Conservation (phyloP, 2,797 vertebrate genomes). For the Chanos chanos region DNA sequence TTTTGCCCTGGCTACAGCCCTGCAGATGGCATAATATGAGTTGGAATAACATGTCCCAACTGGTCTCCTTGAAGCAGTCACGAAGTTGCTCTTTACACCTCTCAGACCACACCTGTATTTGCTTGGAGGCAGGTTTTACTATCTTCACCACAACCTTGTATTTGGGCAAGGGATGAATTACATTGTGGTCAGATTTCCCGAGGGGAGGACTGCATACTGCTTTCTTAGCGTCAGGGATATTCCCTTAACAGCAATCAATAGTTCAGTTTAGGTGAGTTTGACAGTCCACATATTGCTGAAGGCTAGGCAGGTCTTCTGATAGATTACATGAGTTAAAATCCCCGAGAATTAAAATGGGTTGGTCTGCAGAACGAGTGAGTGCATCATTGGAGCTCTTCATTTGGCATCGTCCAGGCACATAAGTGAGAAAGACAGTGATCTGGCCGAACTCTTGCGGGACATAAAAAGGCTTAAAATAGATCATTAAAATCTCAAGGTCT, state of each 20-base stretch:
- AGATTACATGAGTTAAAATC: constrained; percentile 13
- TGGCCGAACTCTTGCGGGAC: neutral
- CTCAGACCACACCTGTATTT: neutral
- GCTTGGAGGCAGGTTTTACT: neutral
- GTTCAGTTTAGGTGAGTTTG: neutral
- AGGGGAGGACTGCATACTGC: constrained; percentile 1
- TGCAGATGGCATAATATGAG: too few species aligned
- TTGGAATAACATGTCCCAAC: constrained; percentile 11
- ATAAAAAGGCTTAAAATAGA: too few species aligned
- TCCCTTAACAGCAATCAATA: neutral
- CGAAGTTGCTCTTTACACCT: neutral
- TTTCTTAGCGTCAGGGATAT: constrained; percentile 2
- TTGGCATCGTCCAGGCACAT: neutral
- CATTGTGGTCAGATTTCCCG: constrained; percentile 7
- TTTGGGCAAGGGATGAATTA: constrained; percentile 1
- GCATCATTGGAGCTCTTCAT: neutral
- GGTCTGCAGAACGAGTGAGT: neutral
- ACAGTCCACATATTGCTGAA: neutral
- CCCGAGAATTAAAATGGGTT: constrained; percentile 5
- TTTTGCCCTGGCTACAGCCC: too few species aligned
- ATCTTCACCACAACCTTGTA: neutral
- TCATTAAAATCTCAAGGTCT: constrained; percentile 80
- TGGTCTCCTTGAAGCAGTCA: neutral
- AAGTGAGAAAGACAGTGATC: neutral
- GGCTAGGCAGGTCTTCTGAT: neutral